A percentile compares a stretch with the other conserved stretches of the same genome.
Conservation (phyloP, 2,888 invertebrate species). For the Marasmarcha lunaedactyla region DNA sequence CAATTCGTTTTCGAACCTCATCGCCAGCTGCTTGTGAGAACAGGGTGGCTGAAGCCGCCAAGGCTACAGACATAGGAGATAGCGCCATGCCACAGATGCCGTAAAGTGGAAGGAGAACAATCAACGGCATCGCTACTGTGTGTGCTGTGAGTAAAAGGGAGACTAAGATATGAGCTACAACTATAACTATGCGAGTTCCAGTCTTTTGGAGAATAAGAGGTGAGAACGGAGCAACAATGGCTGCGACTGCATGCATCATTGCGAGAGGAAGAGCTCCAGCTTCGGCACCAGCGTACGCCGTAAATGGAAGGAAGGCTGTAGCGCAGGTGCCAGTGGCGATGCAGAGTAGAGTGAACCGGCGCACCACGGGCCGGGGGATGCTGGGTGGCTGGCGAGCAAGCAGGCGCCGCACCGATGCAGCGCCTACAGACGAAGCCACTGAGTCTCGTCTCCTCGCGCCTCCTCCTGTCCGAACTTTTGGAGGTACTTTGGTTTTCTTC, state of each 20-base stretch:
- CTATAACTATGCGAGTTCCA: slow-evolving; percentile 43
- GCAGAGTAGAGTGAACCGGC: slow-evolving; percentile 65
- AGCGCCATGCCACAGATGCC: slow-evolving; percentile 67
- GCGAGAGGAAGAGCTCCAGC: slow-evolving; percentile 75
- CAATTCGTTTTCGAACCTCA: slow-evolving; percentile 42
- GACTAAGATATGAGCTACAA: slow-evolving; percentile 65
- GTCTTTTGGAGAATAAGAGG: slow-evolving; percentile 53
- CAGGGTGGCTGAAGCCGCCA: slow-evolving; percentile 71
- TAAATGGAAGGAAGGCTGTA: slow-evolving; percentile 73
- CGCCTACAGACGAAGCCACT: slow-evolving; percentile 79
- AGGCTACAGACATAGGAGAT: slow-evolving; percentile 68
- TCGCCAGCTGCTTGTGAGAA: slow-evolving; percentile 65
- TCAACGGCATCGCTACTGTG: slow-evolving; percentile 42
- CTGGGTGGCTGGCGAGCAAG: slow-evolving; percentile 67
- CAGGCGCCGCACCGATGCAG: slow-evolving; percentile 80
- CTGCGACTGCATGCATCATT: slow-evolving; percentile 71
- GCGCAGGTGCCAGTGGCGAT: slow-evolving; percentile 73
- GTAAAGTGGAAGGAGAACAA: slow-evolving; percentile 45
- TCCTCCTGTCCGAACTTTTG: slow-evolving; percentile 22
- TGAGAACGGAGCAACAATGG: slow-evolving; percentile 63
- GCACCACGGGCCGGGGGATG: slow-evolving; percentile 58
- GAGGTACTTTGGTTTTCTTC: slow-evolving; percentile 42
- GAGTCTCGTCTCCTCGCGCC: slow-evolving; percentile 73
- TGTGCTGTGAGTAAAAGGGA: slow-evolving; percentile 73
- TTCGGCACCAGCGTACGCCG: slow-evolving; percentile 58